These are phyloP conservation scores for Drosophila melanica DNA, from an alignment of 1,140 invertebrate species.

Conservation along the genomic window DNA sequence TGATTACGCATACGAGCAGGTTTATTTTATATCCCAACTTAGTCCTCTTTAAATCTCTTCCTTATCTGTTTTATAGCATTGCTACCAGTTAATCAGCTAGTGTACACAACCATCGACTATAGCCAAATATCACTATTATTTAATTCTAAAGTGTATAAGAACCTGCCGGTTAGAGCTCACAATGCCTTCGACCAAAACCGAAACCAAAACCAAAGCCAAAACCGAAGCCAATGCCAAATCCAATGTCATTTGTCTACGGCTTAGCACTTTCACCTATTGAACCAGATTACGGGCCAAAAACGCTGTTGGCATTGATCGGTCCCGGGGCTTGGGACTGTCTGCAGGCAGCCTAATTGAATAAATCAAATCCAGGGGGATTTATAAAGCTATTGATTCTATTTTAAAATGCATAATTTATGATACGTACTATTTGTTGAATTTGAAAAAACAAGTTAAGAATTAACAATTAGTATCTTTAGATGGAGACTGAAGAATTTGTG, in stretches of 20 bases:
- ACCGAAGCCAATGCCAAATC: neutral
- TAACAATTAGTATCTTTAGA: constrained; percentile 14
- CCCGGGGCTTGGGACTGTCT: neutral
- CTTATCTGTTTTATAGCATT: neutral
- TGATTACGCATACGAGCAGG: too few species aligned
- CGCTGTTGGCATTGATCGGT: constrained; percentile 7
- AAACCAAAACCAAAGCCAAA: neutral
- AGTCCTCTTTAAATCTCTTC: neutral
- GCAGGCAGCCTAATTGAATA: constrained; percentile 14
- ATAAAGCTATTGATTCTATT: constrained; percentile 7
- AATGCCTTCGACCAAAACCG: neutral
- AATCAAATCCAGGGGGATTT: constrained; percentile 15
- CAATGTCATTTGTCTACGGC: constrained; percentile 51
- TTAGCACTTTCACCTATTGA: constrained; percentile 70
- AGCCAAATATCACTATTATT: neutral
- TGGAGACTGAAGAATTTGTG: neutral
- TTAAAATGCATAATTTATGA: constrained; percentile 8
- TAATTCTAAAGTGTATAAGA: constrained; percentile 1
- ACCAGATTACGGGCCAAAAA: constrained; percentile 15
- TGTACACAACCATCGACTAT: neutral
- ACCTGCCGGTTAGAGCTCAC: constrained; percentile 4
- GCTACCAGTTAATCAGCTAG: neutral
- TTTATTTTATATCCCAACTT: too few species aligned
- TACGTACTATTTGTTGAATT: neutral
- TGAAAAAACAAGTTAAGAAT: constrained; percentile 10